These are phyloP conservation scores for Nettapus auritus DNA, from an alignment of 2,113 vertebrate genomes.

Conservation along the genomic window DNA sequence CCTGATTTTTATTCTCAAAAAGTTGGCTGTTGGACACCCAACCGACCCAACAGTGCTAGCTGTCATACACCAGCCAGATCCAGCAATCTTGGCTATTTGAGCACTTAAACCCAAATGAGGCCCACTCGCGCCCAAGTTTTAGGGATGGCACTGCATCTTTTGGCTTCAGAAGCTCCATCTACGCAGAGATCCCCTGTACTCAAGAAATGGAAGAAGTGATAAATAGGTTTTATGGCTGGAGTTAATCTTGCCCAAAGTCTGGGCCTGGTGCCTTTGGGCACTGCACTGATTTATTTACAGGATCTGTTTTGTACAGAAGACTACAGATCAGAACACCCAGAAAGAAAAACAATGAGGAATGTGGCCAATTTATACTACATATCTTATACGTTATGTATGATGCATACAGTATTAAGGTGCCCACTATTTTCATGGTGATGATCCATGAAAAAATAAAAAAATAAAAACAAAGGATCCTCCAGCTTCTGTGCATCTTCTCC, in stretches of 20 bases:
- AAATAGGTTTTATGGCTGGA: background rate
- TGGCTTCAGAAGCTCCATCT: background rate
- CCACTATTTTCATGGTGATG: background rate
- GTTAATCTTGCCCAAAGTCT: background rate
- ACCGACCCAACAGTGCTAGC: conserved; percentile 14
- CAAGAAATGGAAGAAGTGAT: background rate
- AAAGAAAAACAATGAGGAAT: background rate
- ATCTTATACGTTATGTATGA: background rate
- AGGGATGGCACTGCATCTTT: background rate
- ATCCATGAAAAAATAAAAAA: background rate
- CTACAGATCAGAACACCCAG: background rate
- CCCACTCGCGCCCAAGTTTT: background rate
- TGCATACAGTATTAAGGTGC: background rate
- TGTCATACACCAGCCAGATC: background rate
- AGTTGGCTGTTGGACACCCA: conserved; percentile 12
- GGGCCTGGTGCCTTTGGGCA: background rate
- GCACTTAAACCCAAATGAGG: background rate
- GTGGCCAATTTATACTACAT: background rate
- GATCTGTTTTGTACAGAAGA: background rate
- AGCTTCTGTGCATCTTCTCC: background rate
- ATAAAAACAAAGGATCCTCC: background rate
- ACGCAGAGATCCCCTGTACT: background rate
- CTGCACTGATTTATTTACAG: background rate
- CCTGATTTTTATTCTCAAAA: background rate
- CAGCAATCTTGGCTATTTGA: background rate